Base-by-base conservation (phyloP, 2,797 vertebrate genomes). In the Acridotheres tristis region DNA sequence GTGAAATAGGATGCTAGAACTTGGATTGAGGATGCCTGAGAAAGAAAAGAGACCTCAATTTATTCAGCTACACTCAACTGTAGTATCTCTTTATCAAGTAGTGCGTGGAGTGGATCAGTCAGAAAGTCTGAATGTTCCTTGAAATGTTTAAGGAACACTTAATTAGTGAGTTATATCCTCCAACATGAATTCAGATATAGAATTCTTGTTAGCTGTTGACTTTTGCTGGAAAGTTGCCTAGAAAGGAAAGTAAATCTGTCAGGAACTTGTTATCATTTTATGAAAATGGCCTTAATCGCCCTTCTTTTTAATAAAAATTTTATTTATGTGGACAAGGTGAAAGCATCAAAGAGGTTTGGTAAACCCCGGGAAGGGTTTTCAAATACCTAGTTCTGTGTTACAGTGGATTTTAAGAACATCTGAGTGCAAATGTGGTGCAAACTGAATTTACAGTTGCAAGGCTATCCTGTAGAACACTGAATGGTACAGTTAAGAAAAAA, bases 181-280 rank as follows among this genome's bases (percentile, higher is more conserved):
- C 59, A 62, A 13, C 42, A 13, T 73, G 65, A 69, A 58, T 88
- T 87, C 51, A 65, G 68, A 94, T 68, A 36, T 13, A 73, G 79
- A 54, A 10, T 66, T 74, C 82, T 87, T 91, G 82, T 75, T 85
- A 85, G 32, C 88, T 93, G 79, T 94, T 91, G 68, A 63, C 66
- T 89, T 91, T 47, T 78, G 36, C 68, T 95, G 89, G 61, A 67
- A 93, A 66, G 40, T 77, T 88, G 66, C 72, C 51, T 92, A 26
- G 79, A 72, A 53, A 87, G 26, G 47, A 82, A 84, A 89, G 59
- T 75, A 65, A 91, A 84, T 91, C 65, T 94, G 68, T 68, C 83
- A 91, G 73, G n/a, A 63, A 36, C 15, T 85, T 21, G 16, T 85
- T 91, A 58, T 50, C 57, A 21, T 54, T 40, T 72, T 67, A 59